phyloP scores from a whole-genome alignment of 2,113 vertebrate genomes.

The Sylvietta virens region DNA sequence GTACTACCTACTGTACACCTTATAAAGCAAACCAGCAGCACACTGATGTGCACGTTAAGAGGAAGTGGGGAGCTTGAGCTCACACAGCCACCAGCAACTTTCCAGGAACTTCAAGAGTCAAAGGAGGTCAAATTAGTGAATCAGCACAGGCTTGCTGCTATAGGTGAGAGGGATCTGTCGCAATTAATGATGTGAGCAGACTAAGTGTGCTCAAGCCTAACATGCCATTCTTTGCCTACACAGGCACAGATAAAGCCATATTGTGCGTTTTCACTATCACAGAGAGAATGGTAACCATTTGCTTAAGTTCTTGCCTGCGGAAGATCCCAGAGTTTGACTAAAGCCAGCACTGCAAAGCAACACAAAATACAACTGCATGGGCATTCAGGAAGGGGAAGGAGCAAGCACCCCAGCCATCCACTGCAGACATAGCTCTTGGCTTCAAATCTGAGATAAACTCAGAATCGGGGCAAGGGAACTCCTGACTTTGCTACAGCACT shows the following conservation, averaged over 20 bases:
- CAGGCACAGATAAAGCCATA: not conserved
- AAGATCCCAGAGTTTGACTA: not conserved
- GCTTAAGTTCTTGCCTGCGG: not conserved
- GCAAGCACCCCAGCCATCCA: not conserved
- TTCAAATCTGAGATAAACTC: not conserved
- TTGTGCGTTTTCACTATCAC: not conserved
- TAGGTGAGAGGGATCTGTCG: not conserved
- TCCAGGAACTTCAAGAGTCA: constrained; percentile 11
- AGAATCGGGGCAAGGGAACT: not conserved
- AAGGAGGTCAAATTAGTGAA: not conserved
- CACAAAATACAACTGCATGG: not conserved
- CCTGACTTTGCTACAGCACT: not conserved
- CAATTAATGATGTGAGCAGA: rapidly evolving
- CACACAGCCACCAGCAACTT: not conserved
- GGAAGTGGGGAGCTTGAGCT: not conserved
- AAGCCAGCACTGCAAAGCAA: not conserved
- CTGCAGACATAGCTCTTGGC: not conserved
- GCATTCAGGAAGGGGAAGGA: not conserved
- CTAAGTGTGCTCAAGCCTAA: not conserved
- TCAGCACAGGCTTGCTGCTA: not conserved
- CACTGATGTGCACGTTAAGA: not conserved
- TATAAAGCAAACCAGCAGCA: not conserved
- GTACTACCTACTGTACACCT: not conserved
- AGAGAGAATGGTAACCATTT: not conserved
- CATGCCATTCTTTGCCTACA: not conserved